Evolutionary conservation across 2,888 invertebrate genomes (phyloP).

Genomic region (Aporophyla nigra): DNA sequence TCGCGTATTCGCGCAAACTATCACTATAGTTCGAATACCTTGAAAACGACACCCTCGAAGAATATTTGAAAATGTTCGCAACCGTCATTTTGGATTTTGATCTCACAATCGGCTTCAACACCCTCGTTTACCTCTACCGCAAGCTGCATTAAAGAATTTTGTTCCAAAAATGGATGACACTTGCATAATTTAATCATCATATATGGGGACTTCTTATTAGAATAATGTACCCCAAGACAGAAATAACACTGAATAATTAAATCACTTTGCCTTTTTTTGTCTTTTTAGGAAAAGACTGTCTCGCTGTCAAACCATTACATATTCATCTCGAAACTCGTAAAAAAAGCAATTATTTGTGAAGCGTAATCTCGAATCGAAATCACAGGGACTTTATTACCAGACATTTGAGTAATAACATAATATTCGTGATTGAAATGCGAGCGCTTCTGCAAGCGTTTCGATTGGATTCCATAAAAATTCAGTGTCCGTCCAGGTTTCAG

Average conservation of each 20-base stretch:
- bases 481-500: slow-evolving; percentile 1
- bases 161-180: too few species aligned
- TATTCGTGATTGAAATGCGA: slow-evolving; percentile 52
- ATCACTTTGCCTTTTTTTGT: not conserved
- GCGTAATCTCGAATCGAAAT: slow-evolving; percentile 16
- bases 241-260: not conserved
- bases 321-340: slow-evolving; percentile 1
- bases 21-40: too few species aligned
- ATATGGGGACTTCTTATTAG: not conserved
- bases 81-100: too few species aligned
- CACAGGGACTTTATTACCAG: slow-evolving; percentile 11
- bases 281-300: not conserved
- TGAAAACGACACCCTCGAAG: too few species aligned
- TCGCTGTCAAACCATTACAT: not conserved
- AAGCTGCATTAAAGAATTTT: too few species aligned
- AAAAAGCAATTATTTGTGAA: slow-evolving; percentile 15
- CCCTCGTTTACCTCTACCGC: too few species aligned
- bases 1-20: too few species aligned
- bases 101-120: too few species aligned
- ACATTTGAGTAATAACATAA: slow-evolving; percentile 39
- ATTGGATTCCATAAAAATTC: slow-evolving; percentile 51
- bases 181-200: too few species aligned
- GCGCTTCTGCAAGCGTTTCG: slow-evolving; percentile 20
- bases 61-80: too few species aligned
- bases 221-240: not conserved